Evolutionary conservation across 37 sponge, comb jelly and placozoan genomes (phyloP).

Genomic region (Theonella swinhoei): DNA sequence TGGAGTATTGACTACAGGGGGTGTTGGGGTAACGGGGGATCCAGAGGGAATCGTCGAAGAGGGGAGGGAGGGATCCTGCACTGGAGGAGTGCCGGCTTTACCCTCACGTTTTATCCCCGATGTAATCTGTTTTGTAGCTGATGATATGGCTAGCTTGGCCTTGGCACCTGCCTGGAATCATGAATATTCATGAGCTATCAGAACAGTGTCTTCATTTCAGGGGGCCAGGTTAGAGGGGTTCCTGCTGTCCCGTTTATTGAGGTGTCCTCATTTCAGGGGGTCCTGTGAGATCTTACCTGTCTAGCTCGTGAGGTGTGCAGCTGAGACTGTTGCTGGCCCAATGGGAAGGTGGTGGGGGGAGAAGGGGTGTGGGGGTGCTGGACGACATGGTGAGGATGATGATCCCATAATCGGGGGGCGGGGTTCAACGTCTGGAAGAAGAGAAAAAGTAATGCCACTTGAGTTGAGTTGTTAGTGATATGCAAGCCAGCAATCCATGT

Average conservation of each 20-base stretch:
- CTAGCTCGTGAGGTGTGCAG: background rate
- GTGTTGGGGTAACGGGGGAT: background rate
- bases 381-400: background rate
- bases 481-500: too few species aligned
- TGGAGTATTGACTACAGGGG: too few species aligned
- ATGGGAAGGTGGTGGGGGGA: conserved; percentile 6
- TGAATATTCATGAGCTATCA: too few species aligned
- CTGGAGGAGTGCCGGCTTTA: background rate
- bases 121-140: background rate
- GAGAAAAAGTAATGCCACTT: background rate
- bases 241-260: too few species aligned
- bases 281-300: background rate
- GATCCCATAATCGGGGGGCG: conserved; percentile 18
- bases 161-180: background rate
- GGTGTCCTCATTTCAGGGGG: too few species aligned
- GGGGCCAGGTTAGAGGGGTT: too few species aligned
- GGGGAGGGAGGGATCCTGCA: background rate
- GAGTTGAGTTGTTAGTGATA: too few species aligned
- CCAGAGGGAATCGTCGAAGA: too few species aligned
- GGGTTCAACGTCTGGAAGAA: conserved; percentile 9
- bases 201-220: too few species aligned
- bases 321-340: too few species aligned
- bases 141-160: background rate
- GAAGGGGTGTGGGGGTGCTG: background rate
- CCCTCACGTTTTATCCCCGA: background rate